Conservation (phyloP, 2,888 invertebrate genomes). For the Heliconius erato region DNA sequence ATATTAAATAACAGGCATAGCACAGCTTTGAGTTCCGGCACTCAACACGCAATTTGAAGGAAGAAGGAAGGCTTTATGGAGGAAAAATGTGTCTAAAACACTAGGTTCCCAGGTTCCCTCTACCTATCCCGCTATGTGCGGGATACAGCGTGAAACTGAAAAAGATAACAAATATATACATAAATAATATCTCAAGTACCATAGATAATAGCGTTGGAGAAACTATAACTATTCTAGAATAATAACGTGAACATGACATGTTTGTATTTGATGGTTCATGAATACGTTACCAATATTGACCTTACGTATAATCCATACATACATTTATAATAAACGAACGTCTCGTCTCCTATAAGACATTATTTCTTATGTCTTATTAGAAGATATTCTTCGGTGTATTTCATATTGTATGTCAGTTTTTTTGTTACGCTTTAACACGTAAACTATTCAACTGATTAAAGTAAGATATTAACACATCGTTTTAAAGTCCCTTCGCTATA, state of each 20-base stretch:
- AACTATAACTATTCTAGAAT: not conserved
- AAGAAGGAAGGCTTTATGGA: too few relatives aligned
- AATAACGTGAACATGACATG: conserved; percentile 16
- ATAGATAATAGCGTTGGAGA: not conserved
- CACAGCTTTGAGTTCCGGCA: too few relatives aligned
- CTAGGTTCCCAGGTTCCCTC: too few relatives aligned
- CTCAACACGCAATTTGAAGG: too few relatives aligned
- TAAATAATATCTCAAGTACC: not conserved
- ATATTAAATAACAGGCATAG: too few relatives aligned
- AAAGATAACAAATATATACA: not conserved
- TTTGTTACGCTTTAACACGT: not conserved
- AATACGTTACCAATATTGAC: conserved; percentile 20
- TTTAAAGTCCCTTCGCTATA: too few relatives aligned
- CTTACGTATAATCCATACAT: not conserved
- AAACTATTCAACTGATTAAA: too few relatives aligned
- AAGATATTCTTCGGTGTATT: not conserved
- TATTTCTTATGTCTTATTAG: not conserved
- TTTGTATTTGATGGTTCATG: conserved; percentile 22
- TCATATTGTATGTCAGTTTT: not conserved
- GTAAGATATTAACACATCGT: too few relatives aligned
- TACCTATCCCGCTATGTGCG: too few relatives aligned
- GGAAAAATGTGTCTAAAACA: too few relatives aligned
- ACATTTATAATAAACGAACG: not conserved
- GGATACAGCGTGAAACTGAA: too few relatives aligned
- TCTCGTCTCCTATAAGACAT: not conserved